phyloP scores from a whole-genome alignment of 2,113 vertebrate species.

The Noturus placidus region DNA sequence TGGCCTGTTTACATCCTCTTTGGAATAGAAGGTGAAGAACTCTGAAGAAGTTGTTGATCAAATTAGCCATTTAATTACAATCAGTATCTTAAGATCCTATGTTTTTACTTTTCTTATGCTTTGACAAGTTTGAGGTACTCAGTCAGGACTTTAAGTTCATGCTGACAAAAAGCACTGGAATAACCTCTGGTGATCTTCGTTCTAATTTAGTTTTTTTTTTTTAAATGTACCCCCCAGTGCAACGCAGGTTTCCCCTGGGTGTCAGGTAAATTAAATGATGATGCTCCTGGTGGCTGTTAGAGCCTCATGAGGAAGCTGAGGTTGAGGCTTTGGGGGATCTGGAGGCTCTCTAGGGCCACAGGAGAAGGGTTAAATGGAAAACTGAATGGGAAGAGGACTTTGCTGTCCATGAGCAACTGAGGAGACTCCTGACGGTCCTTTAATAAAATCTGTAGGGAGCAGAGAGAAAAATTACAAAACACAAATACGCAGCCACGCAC shows the following conservation, averaged over 20 bases:
- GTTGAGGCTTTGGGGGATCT: conserved; percentile 89
- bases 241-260: background rate
- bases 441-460: conserved; percentile 77
- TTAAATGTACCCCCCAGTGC: background rate
- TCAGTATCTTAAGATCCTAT: background rate
- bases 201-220: background rate
- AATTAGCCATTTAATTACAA: background rate
- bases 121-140: background rate
- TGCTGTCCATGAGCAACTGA: conserved; percentile 91
- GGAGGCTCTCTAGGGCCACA: conserved; percentile 90
- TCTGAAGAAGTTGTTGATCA: background rate
- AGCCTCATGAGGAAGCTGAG: conserved; percentile 87
- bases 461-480: background rate
- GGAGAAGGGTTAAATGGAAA: conserved; percentile 88
- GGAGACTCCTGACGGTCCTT: conserved; percentile 86
- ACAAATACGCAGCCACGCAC: background rate
- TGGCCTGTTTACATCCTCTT: background rate
- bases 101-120: background rate
- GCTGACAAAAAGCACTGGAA: background rate
- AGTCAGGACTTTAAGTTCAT: background rate
- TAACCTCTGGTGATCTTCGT: background rate
- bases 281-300: conserved; percentile 52
- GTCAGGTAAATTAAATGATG: background rate
- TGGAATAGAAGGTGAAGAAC: background rate
- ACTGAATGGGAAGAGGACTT: conserved; percentile 87